phyloP scores from a whole-genome alignment of 2,113 vertebrate genomes.

The Chlorodrepanis virens region DNA sequence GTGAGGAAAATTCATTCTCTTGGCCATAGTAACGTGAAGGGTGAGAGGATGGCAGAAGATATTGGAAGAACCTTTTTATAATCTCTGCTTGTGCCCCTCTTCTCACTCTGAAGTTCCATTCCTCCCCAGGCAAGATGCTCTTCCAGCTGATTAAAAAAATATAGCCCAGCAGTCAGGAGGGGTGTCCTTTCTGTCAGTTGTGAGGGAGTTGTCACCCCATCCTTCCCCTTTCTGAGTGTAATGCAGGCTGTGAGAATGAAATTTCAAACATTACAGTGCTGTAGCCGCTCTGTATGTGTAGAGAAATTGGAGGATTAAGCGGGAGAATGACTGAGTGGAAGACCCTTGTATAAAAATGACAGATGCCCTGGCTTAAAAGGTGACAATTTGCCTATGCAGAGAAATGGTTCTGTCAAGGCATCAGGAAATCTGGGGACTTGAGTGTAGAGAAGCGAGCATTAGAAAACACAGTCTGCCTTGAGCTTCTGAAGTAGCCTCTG shows the following conservation, averaged over 20 bases:
- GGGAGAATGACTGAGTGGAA: background rate
- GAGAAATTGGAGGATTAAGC: background rate
- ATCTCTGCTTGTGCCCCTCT: background rate
- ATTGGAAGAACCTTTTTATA: background rate
- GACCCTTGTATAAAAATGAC: conserved; percentile 27
- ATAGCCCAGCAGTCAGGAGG: background rate
- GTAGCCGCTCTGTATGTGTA: background rate
- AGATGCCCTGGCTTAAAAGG: conserved; percentile 70
- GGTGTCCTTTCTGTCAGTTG: background rate
- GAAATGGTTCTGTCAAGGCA: conserved; percentile 61
- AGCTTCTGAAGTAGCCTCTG: conserved; percentile 22
- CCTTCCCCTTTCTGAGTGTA: background rate
- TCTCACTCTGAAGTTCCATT: background rate
- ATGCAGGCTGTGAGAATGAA: background rate
- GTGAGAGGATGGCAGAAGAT: background rate
- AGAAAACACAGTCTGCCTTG: conserved; percentile 3
- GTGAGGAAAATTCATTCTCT: background rate
- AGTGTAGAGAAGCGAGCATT: conserved; percentile 38
- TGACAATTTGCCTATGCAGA: conserved; percentile 66
- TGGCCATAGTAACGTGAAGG: fast-evolving
- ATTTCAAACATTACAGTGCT: background rate
- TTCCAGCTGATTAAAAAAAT: background rate
- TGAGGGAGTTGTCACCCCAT: background rate
- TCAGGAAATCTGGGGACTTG: conserved; percentile 58
- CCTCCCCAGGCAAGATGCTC: background rate